Conservation (phyloP, 2,113 vertebrate species). For the Hiodon tergisus region DNA sequence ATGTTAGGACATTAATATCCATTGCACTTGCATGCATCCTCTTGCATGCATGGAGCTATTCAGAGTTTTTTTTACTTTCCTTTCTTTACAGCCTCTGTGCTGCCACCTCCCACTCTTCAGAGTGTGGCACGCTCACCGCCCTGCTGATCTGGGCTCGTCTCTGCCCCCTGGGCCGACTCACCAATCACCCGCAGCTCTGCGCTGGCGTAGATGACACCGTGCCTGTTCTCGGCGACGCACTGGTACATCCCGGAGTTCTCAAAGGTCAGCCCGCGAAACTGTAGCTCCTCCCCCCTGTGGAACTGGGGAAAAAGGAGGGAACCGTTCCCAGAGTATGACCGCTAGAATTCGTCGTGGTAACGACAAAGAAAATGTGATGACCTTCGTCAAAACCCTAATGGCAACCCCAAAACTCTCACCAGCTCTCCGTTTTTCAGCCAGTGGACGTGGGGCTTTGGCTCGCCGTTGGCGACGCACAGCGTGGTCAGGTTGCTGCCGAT, state of each 20-base stretch:
- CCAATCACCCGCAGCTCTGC: constrained; percentile 89
- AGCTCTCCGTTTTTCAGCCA: constrained; percentile 83
- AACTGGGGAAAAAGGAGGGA: not conserved
- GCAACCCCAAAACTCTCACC: constrained; percentile 53
- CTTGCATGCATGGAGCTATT: too few species aligned
- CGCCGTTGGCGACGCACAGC: constrained; percentile 82
- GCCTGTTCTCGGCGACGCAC: constrained; percentile 84
- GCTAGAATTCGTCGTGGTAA: not conserved
- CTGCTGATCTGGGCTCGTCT: not conserved
- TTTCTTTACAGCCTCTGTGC: not conserved
- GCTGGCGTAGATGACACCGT: constrained; percentile 82
- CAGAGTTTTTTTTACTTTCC: not conserved
- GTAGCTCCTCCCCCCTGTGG: constrained; percentile 70
- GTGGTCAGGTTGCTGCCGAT: constrained; percentile 80
- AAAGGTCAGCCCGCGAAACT: constrained; percentile 70
- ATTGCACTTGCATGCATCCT: too few species aligned
- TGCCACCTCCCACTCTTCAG: not conserved
- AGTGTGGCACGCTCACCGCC: not conserved
- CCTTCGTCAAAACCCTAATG: too few species aligned
- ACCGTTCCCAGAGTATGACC: too few species aligned
- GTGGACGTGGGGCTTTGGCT: constrained; percentile 77
- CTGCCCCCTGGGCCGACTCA: constrained; percentile 55
- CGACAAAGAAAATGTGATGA: too few species aligned
- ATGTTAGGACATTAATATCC: too few species aligned
- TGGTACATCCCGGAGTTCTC: constrained; percentile 92